phyloP scores from a whole-genome alignment of 2,888 invertebrate species.

The Osedax fenrisi region DNA sequence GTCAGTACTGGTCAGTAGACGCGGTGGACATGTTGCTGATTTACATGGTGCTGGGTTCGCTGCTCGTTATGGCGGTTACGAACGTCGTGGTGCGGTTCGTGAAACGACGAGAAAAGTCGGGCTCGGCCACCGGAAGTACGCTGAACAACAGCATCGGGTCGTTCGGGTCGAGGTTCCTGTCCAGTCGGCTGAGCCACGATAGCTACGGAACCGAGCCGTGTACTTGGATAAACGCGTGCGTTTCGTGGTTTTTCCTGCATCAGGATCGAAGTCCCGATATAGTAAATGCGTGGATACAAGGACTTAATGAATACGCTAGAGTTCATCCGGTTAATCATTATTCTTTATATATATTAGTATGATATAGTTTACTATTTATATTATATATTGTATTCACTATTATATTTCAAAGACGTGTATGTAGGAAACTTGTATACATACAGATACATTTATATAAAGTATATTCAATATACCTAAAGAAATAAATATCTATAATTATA shows the following conservation, averaged over 20 bases:
- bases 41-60: background rate
- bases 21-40: background rate
- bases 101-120: too few relatives aligned
- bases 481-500: background rate
- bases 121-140: background rate
- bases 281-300: conserved; percentile 49
- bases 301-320: conserved; percentile 50
- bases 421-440: background rate
- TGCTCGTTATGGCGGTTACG: background rate
- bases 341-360: too few relatives aligned
- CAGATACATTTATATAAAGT: background rate
- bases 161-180: too few relatives aligned
- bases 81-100: too few relatives aligned
- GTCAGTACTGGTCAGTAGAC: background rate
- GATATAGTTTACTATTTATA: too few relatives aligned
- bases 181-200: too few relatives aligned
- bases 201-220: too few relatives aligned
- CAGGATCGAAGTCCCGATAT: conserved; percentile 43
- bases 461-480: background rate
- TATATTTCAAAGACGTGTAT: too few relatives aligned
- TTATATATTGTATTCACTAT: too few relatives aligned
- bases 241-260: conserved; percentile 47
- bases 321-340: conserved; percentile 41
- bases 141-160: background rate
- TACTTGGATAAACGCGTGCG: conserved; percentile 46